Percentiles rank a stretch among this genome's conserved stretches.
Conservation (phyloP, 2,113 vertebrate genomes). For the Phoenicopterus ruber region DNA sequence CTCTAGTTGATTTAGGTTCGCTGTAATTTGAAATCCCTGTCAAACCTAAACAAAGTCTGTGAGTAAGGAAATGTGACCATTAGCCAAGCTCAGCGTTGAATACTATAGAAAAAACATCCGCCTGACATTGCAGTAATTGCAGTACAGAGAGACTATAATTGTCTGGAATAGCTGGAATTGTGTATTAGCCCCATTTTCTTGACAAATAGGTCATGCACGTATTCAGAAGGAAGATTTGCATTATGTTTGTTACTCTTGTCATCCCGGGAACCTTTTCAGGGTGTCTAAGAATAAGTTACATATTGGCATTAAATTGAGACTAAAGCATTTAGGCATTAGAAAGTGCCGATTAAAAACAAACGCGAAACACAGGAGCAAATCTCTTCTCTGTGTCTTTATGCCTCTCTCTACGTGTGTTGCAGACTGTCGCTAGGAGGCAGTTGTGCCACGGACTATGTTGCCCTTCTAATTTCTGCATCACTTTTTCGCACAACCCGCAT, state of each 20-base stretch:
- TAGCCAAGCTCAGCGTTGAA: neutral
- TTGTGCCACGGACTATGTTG: accelerated
- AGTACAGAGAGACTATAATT: neutral
- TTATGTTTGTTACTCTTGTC: neutral
- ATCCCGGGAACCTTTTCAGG: neutral
- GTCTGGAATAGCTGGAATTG: neutral
- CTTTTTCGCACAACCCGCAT: neutral
- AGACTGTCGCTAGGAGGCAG: neutral
- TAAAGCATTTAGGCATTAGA: neutral
- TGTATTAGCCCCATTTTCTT: neutral
- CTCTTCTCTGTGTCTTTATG: neutral
- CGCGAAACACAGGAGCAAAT: neutral
- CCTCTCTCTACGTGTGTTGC: neutral
- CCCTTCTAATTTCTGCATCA: neutral
- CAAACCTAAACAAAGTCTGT: neutral
- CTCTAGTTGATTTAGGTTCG: neutral
- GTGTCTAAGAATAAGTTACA: neutral
- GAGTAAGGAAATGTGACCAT: neutral
- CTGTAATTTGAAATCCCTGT: conserved; percentile 10
- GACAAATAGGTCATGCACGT: neutral
- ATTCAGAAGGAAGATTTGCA: neutral
- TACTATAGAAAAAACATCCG: neutral
- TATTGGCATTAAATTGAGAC: neutral
- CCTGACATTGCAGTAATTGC: neutral
- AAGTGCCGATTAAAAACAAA: neutral